phyloP scores from a whole-genome alignment of 1,140 invertebrate species.

The Cataglyphis hispanica region DNA sequence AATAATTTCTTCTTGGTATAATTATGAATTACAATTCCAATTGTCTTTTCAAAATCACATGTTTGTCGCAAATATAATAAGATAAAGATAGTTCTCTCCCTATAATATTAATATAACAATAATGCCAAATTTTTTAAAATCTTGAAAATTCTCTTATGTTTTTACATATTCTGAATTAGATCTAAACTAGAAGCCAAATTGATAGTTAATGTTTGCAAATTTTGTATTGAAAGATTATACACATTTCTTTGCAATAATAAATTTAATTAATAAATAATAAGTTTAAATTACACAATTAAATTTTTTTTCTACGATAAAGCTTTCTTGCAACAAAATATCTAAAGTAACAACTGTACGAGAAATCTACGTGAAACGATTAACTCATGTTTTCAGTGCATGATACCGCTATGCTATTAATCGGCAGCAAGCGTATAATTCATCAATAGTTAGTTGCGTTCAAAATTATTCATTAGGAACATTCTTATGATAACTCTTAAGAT shows the following conservation, averaged over 20 bases:
- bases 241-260: not conserved
- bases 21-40: not conserved
- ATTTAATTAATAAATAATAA: no score
- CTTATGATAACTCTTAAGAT: no score
- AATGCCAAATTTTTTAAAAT: not conserved
- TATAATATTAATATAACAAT: not conserved
- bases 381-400: constrained; percentile 60
- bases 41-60: not conserved
- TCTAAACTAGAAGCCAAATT: not conserved
- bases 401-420: not conserved
- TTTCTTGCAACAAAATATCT: constrained; percentile 26
- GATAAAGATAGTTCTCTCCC: not conserved
- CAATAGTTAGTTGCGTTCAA: no score
- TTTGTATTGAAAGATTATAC: not conserved
- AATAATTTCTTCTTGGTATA: not conserved
- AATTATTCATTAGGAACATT: no score
- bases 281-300: constrained; percentile 23
- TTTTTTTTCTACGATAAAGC: not conserved
- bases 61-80: not conserved
- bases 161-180: not conserved
- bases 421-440: no score
- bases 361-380: constrained; percentile 33
- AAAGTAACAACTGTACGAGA: not conserved
- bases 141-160: not conserved
- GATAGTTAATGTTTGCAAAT: not conserved